Evolutionary conservation across 2,797 vertebrate species (phyloP).

Genomic region (Etheostoma nigrum): DNA sequence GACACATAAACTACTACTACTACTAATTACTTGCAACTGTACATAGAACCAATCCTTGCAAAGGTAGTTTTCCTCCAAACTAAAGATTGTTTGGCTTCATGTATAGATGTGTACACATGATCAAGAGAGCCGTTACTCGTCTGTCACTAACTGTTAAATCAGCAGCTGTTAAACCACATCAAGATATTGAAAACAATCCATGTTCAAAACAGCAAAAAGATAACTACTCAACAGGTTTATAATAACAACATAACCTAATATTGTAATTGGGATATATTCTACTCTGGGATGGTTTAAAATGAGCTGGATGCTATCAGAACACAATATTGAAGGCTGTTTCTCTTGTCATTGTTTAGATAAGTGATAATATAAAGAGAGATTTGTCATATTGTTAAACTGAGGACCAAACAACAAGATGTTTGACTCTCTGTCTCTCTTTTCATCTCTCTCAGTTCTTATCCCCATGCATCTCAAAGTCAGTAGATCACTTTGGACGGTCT

Average conservation of each 20-base stretch:
- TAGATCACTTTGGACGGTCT: conserved; percentile 24
- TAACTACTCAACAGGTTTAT: neutral
- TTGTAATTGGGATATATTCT: conserved; percentile 7
- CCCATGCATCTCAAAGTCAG: conserved; percentile 1
- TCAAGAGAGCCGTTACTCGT: neutral
- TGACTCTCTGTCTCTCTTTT: conserved; percentile 22
- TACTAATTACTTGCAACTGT: neutral
- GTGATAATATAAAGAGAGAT: conserved; percentile 12
- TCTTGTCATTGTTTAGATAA: conserved; percentile 31
- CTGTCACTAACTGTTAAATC: neutral
- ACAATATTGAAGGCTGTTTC: conserved; percentile 21
- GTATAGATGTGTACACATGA: neutral
- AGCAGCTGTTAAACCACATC: conserved; percentile 10
- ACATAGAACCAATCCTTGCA: neutral
- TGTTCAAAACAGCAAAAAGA: neutral
- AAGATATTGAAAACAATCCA: conserved; percentile 3
- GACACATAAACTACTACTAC: neutral
- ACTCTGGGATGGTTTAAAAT: conserved; percentile 6
- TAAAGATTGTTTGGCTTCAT: neutral
- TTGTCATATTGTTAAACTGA: conserved; percentile 1
- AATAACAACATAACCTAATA: neutral
- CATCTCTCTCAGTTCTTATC: conserved; percentile 16
- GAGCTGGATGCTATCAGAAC: neutral
- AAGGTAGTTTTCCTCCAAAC: neutral
- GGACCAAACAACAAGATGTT: conserved; percentile 38